phyloP scores from a whole-genome alignment of 2,113 vertebrate genomes.

The Rhizomys pruinosus region DNA sequence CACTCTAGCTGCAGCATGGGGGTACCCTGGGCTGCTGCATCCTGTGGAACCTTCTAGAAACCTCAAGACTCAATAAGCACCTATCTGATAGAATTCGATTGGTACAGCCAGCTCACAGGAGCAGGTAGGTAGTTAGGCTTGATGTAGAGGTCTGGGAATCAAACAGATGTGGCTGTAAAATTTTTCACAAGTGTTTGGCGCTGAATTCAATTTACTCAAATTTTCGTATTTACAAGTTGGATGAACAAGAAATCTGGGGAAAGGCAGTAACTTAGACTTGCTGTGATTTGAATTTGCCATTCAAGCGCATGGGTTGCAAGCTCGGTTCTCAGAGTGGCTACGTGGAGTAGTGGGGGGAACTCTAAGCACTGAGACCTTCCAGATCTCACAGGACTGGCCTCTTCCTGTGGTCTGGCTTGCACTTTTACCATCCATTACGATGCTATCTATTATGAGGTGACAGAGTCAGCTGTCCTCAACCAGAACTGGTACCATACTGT shows the following conservation, averaged over 20 bases:
- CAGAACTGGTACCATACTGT: background rate
- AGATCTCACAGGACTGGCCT: background rate
- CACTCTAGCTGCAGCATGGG: background rate
- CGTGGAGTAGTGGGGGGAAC: background rate
- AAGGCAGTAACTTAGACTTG: background rate
- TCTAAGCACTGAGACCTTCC: background rate
- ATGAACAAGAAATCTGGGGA: background rate
- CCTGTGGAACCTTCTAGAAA: background rate
- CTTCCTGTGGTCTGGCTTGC: background rate
- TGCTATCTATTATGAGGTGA: background rate
- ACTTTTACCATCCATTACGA: background rate
- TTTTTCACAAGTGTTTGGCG: background rate
- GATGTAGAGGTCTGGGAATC: background rate
- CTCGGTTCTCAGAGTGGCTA: background rate
- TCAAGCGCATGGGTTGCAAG: background rate
- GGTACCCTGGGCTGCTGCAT: background rate
- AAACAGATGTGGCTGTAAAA: background rate
- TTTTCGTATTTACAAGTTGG: constrained; percentile 32
- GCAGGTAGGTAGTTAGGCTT: background rate
- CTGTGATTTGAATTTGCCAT: background rate
- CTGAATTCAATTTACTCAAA: background rate
- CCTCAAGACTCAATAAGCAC: background rate
- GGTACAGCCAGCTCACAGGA: background rate
- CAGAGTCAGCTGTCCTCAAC: background rate
- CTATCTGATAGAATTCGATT: background rate